Conservation (phyloP, 2,888 invertebrate species). For the Tortricodes alternella region DNA sequence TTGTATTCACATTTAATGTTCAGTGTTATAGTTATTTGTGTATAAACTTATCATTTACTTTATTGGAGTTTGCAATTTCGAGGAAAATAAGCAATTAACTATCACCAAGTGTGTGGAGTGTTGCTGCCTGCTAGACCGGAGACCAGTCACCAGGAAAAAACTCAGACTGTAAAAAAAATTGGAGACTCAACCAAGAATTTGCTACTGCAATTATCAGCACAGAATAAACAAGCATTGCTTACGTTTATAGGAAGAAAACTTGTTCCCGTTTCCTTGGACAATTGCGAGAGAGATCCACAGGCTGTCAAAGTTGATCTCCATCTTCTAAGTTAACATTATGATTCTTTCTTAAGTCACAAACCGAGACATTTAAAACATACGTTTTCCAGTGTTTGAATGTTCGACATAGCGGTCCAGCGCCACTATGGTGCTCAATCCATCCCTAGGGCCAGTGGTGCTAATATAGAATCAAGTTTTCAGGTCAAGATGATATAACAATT, state of each 20-base stretch:
- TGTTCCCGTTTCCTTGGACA: conserved; percentile 23
- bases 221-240: conserved; percentile 34
- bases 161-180: conserved; percentile 32
- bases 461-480: conserved; percentile 82
- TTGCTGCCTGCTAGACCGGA: conserved; percentile 38
- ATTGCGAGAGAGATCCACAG: conserved; percentile 8
- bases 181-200: conserved; percentile 34
- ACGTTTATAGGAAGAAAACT: conserved; percentile 38
- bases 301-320: conserved; percentile 15
- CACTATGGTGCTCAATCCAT: conserved; percentile 53
- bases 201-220: conserved; percentile 33
- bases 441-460: conserved; percentile 68
- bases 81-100: conserved; percentile 9
- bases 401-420: conserved; percentile 53
- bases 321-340: conserved; percentile 14
- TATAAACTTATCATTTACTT: conserved; percentile 18
- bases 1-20: conserved; percentile 12
- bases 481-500: conserved; percentile 62
- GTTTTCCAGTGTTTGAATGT: conserved; percentile 46
- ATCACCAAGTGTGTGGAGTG: conserved; percentile 32
- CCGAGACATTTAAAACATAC: conserved; percentile 36
- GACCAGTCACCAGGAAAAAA: conserved; percentile 37
- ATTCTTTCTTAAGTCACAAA: conserved; percentile 26
- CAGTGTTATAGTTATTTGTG: conserved; percentile 22
- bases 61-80: conserved; percentile 4